phyloP scores from a whole-genome alignment of 2,797 vertebrate genomes.

The Limnodromus scolopaceus region DNA sequence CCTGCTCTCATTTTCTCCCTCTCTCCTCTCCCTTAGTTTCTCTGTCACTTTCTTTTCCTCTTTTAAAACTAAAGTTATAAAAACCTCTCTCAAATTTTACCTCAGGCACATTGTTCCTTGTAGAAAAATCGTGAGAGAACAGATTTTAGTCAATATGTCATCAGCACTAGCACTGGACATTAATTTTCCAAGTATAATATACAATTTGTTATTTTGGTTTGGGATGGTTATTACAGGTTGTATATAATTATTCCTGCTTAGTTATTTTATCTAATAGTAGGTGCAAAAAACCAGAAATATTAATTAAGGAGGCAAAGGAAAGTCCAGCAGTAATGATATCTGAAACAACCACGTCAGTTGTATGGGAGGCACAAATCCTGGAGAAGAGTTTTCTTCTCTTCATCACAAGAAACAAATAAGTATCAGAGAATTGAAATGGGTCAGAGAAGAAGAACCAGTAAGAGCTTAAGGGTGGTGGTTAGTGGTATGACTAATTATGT shows the following conservation, averaged over 20 bases:
- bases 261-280: background rate
- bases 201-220: constrained; percentile 15
- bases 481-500: background rate
- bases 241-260: background rate
- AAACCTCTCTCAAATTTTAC: background rate
- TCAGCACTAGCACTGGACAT: background rate
- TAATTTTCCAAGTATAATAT: background rate
- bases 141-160: background rate
- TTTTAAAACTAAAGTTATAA: background rate
- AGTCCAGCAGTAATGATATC: background rate
- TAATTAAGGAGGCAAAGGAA: constrained; percentile 1
- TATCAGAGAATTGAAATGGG: background rate
- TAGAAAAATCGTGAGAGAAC: background rate
- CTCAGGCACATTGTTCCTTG: background rate
- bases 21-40: background rate
- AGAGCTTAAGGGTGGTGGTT: background rate
- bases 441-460: background rate
- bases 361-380: background rate
- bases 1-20: background rate
- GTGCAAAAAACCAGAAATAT: background rate
- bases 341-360: background rate
- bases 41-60: background rate
- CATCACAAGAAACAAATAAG: background rate
- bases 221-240: background rate
- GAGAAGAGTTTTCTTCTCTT: background rate